Evolutionary conservation across 2,888 invertebrate species (phyloP), one percentile per base, ranked within the genome.

Genomic region (Ceramica pisi): DNA sequence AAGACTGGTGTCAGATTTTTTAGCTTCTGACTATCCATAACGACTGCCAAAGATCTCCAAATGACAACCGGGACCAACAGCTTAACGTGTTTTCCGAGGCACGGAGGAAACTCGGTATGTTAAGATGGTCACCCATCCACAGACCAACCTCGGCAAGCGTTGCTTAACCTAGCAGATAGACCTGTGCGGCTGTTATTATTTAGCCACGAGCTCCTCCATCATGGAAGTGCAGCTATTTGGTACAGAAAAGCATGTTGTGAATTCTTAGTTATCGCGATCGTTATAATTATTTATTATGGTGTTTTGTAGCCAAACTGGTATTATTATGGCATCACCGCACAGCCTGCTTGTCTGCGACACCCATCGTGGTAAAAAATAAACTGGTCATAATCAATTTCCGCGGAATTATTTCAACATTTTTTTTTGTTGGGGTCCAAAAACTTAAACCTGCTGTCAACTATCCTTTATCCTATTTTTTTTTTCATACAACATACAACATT

Each of bases 251-350:
- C n/a, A 2, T 48, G 46, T n/a, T 48, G 19, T 8, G 46, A 9
- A 48, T 3, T 4, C n/a, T 31, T 31, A 31, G 31, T 50, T 19
- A 9, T 5, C 10, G 14, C 4, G 7, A 23, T 26, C 19, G 23
- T 14, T 41, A 8, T 41, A 31, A 6, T 6, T 23, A 19, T 35
- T 21, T 16, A 46, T 64, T 53, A 44, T 35, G 14, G 14, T 70
- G 16, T 23, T 41, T 44, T n/a, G 8, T 41, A 21, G 9, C 8
- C 16, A 72, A 73, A 72, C 64, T 59, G 51, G 51, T 69, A 44
- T 44, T 64, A 38, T 41, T 35, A 26, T 72, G 44, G 35, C 55
- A 63, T 26, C 41, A 44, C n/a, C 23, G n/a, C 7, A n/a, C 21
- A 66, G 57, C 57, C 59, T 31, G 51, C 46, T 53, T 66, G 46